Percentiles rank a stretch among this genome's conserved stretches.
These are phyloP conservation scores for Rhinoderma darwinii DNA, from an alignment of 2,113 vertebrate genomes.

Conservation along the genomic window DNA sequence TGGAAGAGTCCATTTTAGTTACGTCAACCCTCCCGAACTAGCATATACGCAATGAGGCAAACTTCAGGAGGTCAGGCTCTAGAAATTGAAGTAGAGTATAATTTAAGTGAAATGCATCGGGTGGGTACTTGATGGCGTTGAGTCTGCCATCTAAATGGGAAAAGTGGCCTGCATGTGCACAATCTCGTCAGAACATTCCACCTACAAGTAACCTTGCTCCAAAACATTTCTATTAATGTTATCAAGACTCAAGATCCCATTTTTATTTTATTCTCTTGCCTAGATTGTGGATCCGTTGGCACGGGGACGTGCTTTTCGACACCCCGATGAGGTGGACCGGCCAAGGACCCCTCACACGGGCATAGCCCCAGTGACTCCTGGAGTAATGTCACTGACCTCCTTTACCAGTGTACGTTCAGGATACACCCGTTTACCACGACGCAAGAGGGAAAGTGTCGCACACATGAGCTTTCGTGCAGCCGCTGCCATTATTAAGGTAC, in stretches of 20 bases:
- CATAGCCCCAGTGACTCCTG: constrained; percentile 81
- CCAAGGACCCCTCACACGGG: constrained; percentile 76
- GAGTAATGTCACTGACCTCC: constrained; percentile 83
- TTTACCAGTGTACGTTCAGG: constrained; percentile 87
- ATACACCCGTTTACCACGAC: constrained; percentile 74
- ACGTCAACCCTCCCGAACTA: too few species aligned
- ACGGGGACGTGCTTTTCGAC: constrained; percentile 88
- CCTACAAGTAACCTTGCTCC: neutral
- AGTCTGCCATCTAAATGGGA: too few species aligned
- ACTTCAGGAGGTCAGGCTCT: too few species aligned
- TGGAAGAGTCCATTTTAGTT: too few species aligned
- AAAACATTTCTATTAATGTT: too few species aligned
- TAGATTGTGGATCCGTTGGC: constrained; percentile 94
- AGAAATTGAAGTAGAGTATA: too few species aligned
- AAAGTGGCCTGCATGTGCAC: too few species aligned
- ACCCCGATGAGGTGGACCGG: constrained; percentile 82
- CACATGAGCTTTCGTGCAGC: constrained; percentile 94
- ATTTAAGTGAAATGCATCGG: too few species aligned
- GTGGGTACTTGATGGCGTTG: too few species aligned
- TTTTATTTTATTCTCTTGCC: neutral
- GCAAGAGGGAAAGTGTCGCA: constrained; percentile 91
- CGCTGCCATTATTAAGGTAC: constrained; percentile 84
- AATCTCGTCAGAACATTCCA: too few species aligned
- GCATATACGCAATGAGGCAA: too few species aligned
- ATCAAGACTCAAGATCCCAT: neutral